Base-by-base conservation (phyloP, 2,888 invertebrate species). In the Zonitis immaculata region DNA sequence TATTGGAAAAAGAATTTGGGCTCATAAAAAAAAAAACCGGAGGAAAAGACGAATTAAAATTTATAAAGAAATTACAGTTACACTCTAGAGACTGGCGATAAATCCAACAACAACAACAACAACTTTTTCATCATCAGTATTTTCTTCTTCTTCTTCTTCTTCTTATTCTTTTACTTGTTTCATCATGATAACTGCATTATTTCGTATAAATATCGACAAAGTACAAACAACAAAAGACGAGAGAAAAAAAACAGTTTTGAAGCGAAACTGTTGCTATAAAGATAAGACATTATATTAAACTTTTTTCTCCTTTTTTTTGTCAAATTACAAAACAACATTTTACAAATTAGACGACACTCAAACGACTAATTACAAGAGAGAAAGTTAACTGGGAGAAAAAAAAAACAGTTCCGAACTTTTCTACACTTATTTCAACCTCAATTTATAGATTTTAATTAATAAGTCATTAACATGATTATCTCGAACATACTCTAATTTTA, bases 311-410 rank as follows among this genome's bases (percentile, higher is more conserved):
- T 4, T 6, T 8, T 6, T 25, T 20, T 22, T 22, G n/a, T n/a
- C n/a, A n/a, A n/a, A n/a, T n/a, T n/a, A n/a, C n/a, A n/a, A n/a
- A n/a, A n/a, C n/a, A n/a, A n/a, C n/a, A n/a, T n/a, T n/a, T n/a
- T 12, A 18, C 12, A 44, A 44, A 44, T 44, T 44, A 27, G n/a
- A 25, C 44, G 44, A 22, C 43, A 43, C 43, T 42, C 18, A 42
- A 18, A n/a, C 8, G 7, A 22, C 11, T 6, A 42, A 25, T 7
- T 18, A 42, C 28, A 28, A 28, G 6, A 8, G 7, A 32, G 32
- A 32, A 32, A 32, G 32, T 32, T n/a, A n/a, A n/a, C n/a, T n/a
- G n/a, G n/a, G n/a, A n/a, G n/a, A n/a, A n/a, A n/a, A n/a, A n/a
- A n/a, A n/a, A n/a, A n/a, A n/a, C n/a, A n/a, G n/a, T n/a, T n/a